phyloP scores from a whole-genome alignment of 64 coral and sea anemone genomes.

The Hydrozoanthus tunicans region DNA sequence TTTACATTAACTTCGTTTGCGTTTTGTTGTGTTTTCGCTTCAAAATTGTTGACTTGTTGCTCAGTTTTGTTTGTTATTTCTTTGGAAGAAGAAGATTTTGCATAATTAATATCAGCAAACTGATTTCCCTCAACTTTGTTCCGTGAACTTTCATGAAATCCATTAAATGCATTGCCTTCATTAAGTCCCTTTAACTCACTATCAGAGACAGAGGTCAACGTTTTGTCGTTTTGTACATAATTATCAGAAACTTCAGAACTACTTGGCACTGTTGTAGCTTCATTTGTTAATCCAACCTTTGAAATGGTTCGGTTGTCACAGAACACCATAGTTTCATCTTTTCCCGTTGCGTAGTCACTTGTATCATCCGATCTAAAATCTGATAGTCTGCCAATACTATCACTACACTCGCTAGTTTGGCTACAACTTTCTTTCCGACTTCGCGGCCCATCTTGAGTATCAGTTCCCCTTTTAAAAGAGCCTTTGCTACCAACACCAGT shows the following conservation, averaged over 20 bases:
- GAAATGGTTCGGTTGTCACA: constrained; percentile 51
- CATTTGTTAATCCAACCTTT: constrained; percentile 48
- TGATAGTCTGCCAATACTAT: not conserved
- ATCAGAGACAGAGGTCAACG: not conserved
- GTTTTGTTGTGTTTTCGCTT: constrained; percentile 3
- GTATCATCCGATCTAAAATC: constrained; percentile 31
- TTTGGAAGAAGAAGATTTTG: constrained; percentile 18
- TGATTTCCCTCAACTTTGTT: not conserved
- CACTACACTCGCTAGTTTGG: constrained; percentile 13
- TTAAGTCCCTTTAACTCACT: not conserved
- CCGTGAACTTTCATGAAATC: not conserved
- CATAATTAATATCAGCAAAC: constrained; percentile 38
- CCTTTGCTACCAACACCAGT: constrained; percentile 25
- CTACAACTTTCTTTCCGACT: not conserved
- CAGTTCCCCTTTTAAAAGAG: not conserved
- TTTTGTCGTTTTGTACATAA: not conserved
- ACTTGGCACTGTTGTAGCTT: not conserved
- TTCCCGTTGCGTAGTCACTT: constrained; percentile 11
- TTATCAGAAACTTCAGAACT: not conserved
- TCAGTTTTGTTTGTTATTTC: constrained; percentile 16
- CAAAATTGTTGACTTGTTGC: constrained; percentile 43
- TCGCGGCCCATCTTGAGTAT: not conserved
- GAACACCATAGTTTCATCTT: constrained; percentile 7
- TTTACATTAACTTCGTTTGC: constrained; percentile 15
- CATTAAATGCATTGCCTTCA: not conserved